A percentile compares a stretch with the other conserved stretches of the same genome.
Evolutionary conservation across 1,140 invertebrate species (phyloP).

Genomic region (Hormaphis cornu): DNA sequence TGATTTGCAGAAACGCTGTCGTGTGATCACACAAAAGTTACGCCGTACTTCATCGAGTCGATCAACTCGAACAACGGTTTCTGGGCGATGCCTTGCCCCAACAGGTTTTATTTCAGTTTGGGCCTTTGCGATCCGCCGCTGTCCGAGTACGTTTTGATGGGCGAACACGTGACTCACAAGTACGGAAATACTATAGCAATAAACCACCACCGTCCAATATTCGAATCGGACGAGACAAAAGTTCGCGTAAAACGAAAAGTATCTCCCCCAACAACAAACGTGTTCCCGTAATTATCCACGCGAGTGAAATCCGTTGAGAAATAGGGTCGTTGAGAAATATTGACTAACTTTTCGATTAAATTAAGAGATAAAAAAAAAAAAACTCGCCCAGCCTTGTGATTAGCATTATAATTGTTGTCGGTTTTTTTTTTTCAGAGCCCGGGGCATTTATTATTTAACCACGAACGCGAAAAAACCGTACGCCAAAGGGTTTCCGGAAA

Average conservation of each 20-base stretch:
- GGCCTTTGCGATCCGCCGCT: slow-evolving; percentile 68
- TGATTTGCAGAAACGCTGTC: slow-evolving; percentile 60
- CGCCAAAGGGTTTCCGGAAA: slow-evolving; percentile 66
- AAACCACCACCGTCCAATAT: not conserved
- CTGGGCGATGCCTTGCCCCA: slow-evolving; percentile 71
- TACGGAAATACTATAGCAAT: slow-evolving; percentile 43
- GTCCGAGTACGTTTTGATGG: slow-evolving; percentile 70
- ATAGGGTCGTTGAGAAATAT: too few relatives aligned
- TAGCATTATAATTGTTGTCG: not conserved
- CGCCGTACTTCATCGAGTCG: slow-evolving; percentile 77
- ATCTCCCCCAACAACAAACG: too few relatives aligned
- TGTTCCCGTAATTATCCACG: too few relatives aligned
- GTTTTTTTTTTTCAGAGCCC: slow-evolving; percentile 50
- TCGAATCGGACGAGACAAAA: not conserved
- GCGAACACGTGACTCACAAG: slow-evolving; percentile 64
- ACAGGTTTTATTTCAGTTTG: slow-evolving; percentile 66
- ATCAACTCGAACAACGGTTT: slow-evolving; percentile 67
- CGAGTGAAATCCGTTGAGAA: too few relatives aligned
- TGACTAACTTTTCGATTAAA: too few relatives aligned
- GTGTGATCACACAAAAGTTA: slow-evolving; percentile 81
- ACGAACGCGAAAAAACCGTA: slow-evolving; percentile 75
- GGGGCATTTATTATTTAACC: slow-evolving; percentile 72
- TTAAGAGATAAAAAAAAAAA: too few relatives aligned
- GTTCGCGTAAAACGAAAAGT: not conserved
- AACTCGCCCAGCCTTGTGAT: slow-evolving; percentile 28